Base-by-base conservation (phyloP, 2,113 vertebrate species). In the Rhynchopsitta pachyrhyncha region DNA sequence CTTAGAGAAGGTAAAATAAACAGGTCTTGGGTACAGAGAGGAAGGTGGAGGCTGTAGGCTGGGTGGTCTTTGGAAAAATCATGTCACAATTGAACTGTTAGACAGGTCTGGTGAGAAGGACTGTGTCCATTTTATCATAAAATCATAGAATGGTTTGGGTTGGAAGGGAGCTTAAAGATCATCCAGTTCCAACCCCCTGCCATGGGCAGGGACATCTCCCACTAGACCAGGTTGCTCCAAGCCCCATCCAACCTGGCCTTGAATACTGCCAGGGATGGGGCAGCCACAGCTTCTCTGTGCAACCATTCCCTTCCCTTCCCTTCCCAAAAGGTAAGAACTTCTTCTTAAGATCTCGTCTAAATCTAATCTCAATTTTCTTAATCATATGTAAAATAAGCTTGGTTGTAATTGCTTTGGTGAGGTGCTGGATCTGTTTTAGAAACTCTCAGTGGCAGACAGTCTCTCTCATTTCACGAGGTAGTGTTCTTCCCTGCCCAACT, bases 41-140 rank as follows among this genome's bases (percentile, higher is more conserved):
- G 73, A 47, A 46, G 25, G 27, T 52, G 42, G 31, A 80, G 50
- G 39, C 42, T 35, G 25, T 10, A 33, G 17, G 16, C 33, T 68
- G 24, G 25, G 22, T 19, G 12, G 7, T 13, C 15, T 80, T 70
- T 42, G 68, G 79, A 63, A 86, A 71, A 50, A 82, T 28, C 39
- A 19, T 12, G 17, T 49, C 46, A 2, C 5, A 10, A n/a, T 33
- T 9, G 44, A 78, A 52, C 37, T 25, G 14, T 9, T 71, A 41
- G 41, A 13, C 0, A 6, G 57, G 27, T 59, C 67, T 70, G 17
- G 12, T 41, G 52, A 33, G 49, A 88, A 96, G 35, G 27, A 24
- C 23, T 0, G 0, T 42, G 71, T 17, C 39, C 6, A 0, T 55
- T 59, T 35, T 35, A 24, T 59, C 55, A 59, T 23, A 59, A 33